Evolutionary conservation across 2,797 vertebrate species (phyloP).

Genomic region (Halcyon smyrnensis): DNA sequence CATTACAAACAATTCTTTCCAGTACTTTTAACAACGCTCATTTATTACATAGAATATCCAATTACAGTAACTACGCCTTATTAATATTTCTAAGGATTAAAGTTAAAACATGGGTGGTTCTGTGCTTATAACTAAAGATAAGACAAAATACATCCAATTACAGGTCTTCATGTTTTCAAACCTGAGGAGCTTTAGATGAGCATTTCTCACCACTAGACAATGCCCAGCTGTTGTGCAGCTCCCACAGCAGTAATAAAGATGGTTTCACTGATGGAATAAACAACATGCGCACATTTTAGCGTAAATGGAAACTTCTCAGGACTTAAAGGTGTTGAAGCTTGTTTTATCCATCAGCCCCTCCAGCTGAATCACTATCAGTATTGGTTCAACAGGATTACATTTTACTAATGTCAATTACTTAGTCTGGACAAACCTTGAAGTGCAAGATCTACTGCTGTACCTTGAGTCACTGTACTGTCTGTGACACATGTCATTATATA

Average conservation of each 20-base stretch:
- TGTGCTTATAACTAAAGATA: neutral
- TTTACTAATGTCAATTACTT: neutral
- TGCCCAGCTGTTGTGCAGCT: neutral
- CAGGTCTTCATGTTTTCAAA: neutral
- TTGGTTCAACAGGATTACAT: neutral
- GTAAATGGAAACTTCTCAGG: neutral
- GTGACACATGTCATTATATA: accelerated
- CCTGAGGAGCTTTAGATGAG: neutral
- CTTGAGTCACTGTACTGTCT: neutral
- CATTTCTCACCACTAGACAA: neutral
- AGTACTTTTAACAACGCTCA: neutral
- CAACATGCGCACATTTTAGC: neutral
- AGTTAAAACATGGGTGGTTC: neutral
- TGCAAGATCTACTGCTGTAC: neutral
- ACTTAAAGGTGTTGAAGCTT: neutral
- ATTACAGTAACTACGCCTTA: neutral
- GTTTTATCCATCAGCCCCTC: neutral
- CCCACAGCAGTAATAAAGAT: neutral
- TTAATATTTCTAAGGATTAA: neutral
- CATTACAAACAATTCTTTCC: neutral
- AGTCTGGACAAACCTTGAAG: neutral
- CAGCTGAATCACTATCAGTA: neutral
- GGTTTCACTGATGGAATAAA: neutral
- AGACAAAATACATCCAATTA: neutral
- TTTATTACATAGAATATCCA: neutral